phyloP scores from a whole-genome alignment of 2,797 vertebrate genomes.

The Enoplosus armatus region DNA sequence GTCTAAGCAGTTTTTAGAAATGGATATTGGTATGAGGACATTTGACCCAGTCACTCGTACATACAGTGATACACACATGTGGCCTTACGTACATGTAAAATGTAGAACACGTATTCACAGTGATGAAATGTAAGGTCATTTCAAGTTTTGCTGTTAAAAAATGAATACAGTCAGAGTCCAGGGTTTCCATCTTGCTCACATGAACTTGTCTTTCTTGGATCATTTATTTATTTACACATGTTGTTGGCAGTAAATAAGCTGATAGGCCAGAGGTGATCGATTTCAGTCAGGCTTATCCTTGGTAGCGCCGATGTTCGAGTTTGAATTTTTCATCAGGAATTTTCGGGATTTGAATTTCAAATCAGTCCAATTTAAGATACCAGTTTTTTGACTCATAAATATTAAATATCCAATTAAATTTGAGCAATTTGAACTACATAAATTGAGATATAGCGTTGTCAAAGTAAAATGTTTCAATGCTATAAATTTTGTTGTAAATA shows the following conservation, averaged over 20 bases:
- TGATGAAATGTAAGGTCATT: neutral
- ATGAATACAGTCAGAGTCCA: neutral
- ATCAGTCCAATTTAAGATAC: neutral
- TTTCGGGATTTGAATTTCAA: neutral
- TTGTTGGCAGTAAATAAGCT: neutral
- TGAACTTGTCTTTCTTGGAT: neutral
- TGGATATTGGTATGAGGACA: neutral
- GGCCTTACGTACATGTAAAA: neutral
- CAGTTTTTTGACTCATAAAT: no score
- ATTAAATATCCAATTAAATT: neutral
- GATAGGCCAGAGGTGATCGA: neutral
- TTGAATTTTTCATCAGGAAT: neutral
- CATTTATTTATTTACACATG: neutral
- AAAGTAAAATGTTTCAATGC: neutral
- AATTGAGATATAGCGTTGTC: neutral
- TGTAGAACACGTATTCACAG: neutral
- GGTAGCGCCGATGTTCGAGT: neutral
- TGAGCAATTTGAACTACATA: neutral
- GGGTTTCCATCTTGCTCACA: neutral
- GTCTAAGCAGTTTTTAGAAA: constrained; percentile 8
- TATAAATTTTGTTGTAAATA: neutral
- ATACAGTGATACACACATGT: no score
- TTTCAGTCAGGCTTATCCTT: neutral
- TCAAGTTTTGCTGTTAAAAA: no score
- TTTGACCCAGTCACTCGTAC: neutral